Evolutionary conservation across 2,113 vertebrate species (phyloP), one percentile per base, ranked within the genome.

Genomic region (Anarrhichthys ocellatus): DNA sequence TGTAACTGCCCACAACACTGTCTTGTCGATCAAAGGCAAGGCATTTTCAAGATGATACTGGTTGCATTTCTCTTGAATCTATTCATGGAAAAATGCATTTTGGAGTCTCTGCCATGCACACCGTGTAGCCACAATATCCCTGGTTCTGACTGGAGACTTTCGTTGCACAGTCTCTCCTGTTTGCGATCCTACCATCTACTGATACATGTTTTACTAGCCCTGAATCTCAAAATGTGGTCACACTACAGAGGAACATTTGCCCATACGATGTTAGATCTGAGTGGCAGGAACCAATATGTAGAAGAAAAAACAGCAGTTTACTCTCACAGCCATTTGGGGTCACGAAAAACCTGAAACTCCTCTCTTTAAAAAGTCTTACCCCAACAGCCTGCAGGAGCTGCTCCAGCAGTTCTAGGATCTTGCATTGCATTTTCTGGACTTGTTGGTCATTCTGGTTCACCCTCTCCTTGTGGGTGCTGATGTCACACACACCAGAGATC

Each of bases 401-500:
- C 6, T 96, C 95, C 82, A 97, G 95, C 9, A 93, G 90, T 64
- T 94, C 94, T 62, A 94, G 27, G 85, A 97, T 92, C 74, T 87
- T 93, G 40, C 92, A 88, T 61, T 97, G 97, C 87, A 97, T 95
- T 73, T 88, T 9, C 69, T 82, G 78, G 40, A 99, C 93, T 82
- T 94, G 91, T 32, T 81, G 87, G 70, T 93, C 93, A 7, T 94
- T 79, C 65, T 94, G 93, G 14, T 92, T 86, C 75, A 97, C 83
- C 48, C 91, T 93, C 0, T 95, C 86, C 80, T 92, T 89, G 71
- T 95, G 70, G 22, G 65, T 40, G 2, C 88, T 92, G 1, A 96
- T 95, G 94, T 98, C 95, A 84, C 96, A 96, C 89, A 98, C 92
- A 0, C 88, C 0, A 5, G 95, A 94, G 59, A 99, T 91, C 50